phyloP scores from a whole-genome alignment of 1,140 invertebrate genomes.

The Leptinotarsa defecta region DNA sequence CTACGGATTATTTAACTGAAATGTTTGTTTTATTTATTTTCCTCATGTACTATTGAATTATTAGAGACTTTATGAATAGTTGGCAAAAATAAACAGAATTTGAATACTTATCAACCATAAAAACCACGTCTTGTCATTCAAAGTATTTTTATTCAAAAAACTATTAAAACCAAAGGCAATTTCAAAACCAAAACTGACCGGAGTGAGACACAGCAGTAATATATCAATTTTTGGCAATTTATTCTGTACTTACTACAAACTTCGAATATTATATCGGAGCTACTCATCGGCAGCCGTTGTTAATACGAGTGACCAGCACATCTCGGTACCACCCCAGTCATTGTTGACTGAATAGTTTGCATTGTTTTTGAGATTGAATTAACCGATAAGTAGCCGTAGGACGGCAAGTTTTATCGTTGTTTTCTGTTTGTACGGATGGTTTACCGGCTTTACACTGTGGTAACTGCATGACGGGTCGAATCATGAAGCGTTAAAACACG shows the following conservation, averaged over 20 bases:
- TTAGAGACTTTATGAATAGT: no score
- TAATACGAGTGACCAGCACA: conserved; percentile 5
- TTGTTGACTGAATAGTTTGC: not conserved
- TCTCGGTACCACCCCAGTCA: not conserved
- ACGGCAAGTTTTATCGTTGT: not conserved
- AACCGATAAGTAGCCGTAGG: not conserved
- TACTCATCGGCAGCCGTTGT: conserved; percentile 4
- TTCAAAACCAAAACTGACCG: no score
- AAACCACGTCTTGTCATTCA: no score
- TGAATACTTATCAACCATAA: no score
- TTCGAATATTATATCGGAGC: not conserved
- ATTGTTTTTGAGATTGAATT: conserved; percentile 2
- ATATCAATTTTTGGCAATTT: no score
- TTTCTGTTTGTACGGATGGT: conserved; percentile 2
- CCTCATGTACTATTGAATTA: no score
- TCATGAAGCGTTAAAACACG: not conserved
- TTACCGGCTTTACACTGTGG: not conserved
- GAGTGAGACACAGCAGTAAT: no score
- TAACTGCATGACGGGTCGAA: not conserved
- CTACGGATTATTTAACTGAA: no score
- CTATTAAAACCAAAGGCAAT: no score
- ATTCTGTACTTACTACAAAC: not conserved
- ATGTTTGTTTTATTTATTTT: no score
- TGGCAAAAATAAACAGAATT: no score
- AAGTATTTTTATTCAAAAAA: no score